Conservation (phyloP, 2,888 invertebrate species). For the Camptogramma bilineatum region DNA sequence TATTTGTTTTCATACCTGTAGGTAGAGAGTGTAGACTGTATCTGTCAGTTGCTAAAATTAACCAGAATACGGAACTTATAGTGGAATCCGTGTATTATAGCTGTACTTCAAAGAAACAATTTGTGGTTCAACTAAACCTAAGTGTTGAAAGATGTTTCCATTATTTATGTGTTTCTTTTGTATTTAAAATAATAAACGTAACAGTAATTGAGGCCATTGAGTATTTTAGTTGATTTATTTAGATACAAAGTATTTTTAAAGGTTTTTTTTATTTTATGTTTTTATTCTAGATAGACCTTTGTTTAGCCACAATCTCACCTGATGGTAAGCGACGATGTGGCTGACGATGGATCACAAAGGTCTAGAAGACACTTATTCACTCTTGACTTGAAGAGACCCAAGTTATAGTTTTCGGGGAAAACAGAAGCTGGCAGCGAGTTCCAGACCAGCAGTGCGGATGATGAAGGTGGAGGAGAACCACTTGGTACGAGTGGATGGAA, state of each 20-base stretch:
- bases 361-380: too few relatives aligned
- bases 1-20: slow-evolving; percentile 10
- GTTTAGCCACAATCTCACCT: too few relatives aligned
- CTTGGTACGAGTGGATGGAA: too few relatives aligned
- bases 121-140: background rate
- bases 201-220: background rate
- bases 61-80: slow-evolving; percentile 12
- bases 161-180: background rate
- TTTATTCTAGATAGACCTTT: too few relatives aligned
- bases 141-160: background rate
- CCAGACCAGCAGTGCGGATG: too few relatives aligned
- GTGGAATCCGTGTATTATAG: background rate
- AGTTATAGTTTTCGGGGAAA: too few relatives aligned
- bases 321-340: too few relatives aligned
- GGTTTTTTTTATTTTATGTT: too few relatives aligned
- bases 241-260: background rate
- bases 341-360: too few relatives aligned
- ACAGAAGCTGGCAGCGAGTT: too few relatives aligned
- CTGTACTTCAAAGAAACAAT: slow-evolving; percentile 13
- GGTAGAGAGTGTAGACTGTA: slow-evolving; percentile 4
- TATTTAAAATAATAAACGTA: background rate
- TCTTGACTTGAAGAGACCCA: too few relatives aligned
- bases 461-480: too few relatives aligned
- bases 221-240: background rate
- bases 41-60: slow-evolving; percentile 28